These are phyloP conservation scores for Aleiodes alternator DNA, from an alignment of 2,888 invertebrate genomes.

Conservation along the genomic window DNA sequence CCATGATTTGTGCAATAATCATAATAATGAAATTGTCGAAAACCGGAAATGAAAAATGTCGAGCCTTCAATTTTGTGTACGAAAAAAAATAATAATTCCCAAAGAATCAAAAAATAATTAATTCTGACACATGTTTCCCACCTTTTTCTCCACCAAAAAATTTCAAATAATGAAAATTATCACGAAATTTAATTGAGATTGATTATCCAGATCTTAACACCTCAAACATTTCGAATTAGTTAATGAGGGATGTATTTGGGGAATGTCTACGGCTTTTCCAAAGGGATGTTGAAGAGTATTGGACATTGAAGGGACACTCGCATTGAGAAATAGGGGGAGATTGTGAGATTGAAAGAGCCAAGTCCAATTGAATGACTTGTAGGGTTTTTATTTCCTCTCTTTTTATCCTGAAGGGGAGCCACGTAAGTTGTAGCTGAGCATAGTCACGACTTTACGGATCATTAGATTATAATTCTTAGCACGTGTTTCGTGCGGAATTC, in stretches of 20 bases:
- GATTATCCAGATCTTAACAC: no score
- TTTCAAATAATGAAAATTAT: no score
- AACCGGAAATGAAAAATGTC: no score
- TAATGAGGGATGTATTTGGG: not conserved
- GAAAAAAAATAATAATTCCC: no score
- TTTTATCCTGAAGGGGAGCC: constrained; percentile 6
- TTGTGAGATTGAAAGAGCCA: constrained; percentile 24
- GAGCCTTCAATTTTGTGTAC: no score
- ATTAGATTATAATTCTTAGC: constrained; percentile 51
- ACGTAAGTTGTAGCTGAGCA: constrained; percentile 37
- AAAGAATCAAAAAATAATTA: no score
- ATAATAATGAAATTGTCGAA: no score
- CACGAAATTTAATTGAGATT: no score
- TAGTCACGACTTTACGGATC: constrained; percentile 52
- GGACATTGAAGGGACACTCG: constrained; percentile 43
- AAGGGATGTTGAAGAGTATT: constrained; percentile 19
- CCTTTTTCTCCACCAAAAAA: no score
- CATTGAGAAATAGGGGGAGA: constrained; percentile 47
- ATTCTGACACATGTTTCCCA: no score
- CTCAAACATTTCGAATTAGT: not conserved
- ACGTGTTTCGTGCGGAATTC: constrained; percentile 17
- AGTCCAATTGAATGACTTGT: constrained; percentile 48
- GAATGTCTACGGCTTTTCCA: not conserved
- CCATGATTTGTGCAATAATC: no score
- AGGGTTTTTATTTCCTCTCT: constrained; percentile 52